Evolutionary conservation across 2,113 vertebrate species (phyloP), one percentile per base, ranked within the genome.

Genomic region (Nipponia nippon): DNA sequence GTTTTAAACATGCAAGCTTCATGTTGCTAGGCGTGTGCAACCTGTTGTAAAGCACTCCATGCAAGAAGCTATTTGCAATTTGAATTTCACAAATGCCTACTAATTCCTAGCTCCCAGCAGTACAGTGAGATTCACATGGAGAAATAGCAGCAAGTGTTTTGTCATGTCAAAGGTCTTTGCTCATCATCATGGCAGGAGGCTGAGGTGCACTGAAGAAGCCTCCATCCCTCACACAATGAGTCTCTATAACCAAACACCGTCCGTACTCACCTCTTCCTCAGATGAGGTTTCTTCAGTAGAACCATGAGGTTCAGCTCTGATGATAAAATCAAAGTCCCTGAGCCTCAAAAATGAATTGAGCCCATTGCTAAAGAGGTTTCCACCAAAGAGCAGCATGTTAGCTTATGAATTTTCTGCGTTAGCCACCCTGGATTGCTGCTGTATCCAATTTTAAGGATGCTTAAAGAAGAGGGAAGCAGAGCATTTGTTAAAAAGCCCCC

Each of bases 101-200:
- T 15, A 36, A 53, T 23, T 63, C 53, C 49, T 16, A 25, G 16
- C 67, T 49, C 7, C 1, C 34, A 36, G 38, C 5, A 1, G 14
- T 10, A 58, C 1, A 0, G n/a, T 23, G 47, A 72, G 21, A 34
- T 16, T 75, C 65, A 47, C 13, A 10, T 38, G 42, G 19, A 81
- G 26, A 46, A 56, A 50, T 1, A 63, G 16, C 58, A 73, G 44
- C 34, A 36, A 34, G 12, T 32, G 16, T 29, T 50, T 47, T 36
- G 22, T 22, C 23, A 7, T 4, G 15, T 42, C 44, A 16, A 52
- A 92, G 56, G 19, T 53, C 71, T 67, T 49, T 49, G 20, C 30
- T 23, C 17, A 5, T n/a, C 58, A 65, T 9, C 44, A 34, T 0
- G 0, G n/a, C 46, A 81, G 30, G 29, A 58, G n/a, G n/a, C 44